Conservation (phyloP, 1,140 invertebrate species). For the Diorhabda elongata region DNA sequence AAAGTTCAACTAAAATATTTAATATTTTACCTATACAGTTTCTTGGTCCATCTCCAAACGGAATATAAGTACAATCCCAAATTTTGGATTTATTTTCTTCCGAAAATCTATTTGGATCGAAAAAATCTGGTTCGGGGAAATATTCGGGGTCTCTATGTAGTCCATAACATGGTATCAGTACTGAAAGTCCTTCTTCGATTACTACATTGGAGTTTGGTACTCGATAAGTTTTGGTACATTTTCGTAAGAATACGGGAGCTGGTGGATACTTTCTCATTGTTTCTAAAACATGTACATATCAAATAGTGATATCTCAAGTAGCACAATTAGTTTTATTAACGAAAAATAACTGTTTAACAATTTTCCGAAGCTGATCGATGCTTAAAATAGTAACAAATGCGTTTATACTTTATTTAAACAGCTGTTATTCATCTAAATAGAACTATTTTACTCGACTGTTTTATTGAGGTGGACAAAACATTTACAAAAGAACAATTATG, state of each 20-base stretch:
- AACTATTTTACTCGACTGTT: no score
- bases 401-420: no score
- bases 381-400: no score
- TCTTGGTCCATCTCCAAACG: constrained; percentile 65
- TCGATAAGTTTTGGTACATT: constrained; percentile 50
- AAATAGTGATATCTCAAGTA: no score
- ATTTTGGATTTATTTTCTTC: constrained; percentile 48
- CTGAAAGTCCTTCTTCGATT: constrained; percentile 48
- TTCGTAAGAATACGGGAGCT: constrained; percentile 52
- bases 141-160: constrained; percentile 54
- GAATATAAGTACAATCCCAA: constrained; percentile 53
- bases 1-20: not conserved
- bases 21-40: constrained; percentile 59
- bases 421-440: no score
- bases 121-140: constrained; percentile 61
- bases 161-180: constrained; percentile 50
- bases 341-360: no score
- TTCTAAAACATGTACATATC: constrained; percentile 44
- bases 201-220: constrained; percentile 49
- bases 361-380: no score
- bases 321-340: no score
- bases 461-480: no score
- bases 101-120: constrained; percentile 64
- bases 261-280: constrained; percentile 59
- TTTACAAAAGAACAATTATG: no score